These are phyloP conservation scores for Falco columbarius DNA, from an alignment of 2,797 vertebrate genomes.

Conservation along the genomic window DNA sequence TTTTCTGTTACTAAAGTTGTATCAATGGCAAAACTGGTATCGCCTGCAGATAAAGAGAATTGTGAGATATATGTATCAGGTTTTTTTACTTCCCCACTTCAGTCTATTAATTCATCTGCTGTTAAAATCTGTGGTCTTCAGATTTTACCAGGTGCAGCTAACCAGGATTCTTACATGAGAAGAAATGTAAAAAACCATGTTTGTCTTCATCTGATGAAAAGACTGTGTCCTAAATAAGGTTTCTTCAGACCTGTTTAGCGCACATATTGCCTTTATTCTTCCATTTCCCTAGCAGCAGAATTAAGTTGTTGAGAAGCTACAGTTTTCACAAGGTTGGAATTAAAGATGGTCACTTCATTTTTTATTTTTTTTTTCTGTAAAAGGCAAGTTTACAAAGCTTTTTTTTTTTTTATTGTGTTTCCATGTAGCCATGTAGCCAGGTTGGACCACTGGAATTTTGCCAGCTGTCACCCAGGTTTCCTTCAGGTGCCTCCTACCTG, in stretches of 20 bases:
- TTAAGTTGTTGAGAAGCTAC: not conserved
- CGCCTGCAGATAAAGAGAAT: not conserved
- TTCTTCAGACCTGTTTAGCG: not conserved
- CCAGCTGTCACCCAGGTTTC: not conserved
- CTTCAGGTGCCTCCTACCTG: not conserved
- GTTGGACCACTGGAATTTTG: not conserved
- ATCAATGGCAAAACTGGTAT: not conserved
- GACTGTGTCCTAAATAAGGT: not conserved
- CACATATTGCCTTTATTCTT: not conserved
- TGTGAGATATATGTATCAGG: not conserved
- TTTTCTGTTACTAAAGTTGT: not conserved
- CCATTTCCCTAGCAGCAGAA: not conserved
- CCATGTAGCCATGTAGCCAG: not conserved
- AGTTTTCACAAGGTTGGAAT: not conserved
- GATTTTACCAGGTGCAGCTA: not conserved
- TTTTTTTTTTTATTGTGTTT: not conserved
- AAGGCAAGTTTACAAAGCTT: not conserved
- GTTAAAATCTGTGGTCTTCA: not conserved
- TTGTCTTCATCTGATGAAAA: not conserved
- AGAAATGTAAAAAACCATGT: rapidly evolving
- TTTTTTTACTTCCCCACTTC: too few species aligned
- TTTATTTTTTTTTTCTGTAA: not conserved
- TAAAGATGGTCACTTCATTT: not conserved
- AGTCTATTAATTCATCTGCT: not conserved
- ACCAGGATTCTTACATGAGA: not conserved